Percentiles rank a stretch among this genome's conserved stretches.
phyloP scores from a whole-genome alignment of 2,888 invertebrate genomes.

The Opisthograptis luteolata region DNA sequence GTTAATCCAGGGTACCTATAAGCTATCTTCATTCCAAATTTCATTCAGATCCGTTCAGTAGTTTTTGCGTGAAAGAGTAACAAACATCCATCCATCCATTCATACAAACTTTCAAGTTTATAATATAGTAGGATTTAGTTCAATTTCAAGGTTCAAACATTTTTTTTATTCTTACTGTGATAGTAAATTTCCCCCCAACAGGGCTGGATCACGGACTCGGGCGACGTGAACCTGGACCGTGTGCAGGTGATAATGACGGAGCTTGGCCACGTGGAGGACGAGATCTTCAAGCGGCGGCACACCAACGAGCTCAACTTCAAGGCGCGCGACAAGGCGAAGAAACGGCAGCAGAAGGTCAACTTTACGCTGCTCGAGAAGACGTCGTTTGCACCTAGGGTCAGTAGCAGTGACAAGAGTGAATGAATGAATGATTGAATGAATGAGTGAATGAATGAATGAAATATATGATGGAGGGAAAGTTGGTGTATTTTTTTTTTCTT shows the following conservation, averaged over 20 bases:
- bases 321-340: conserved; percentile 90
- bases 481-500: too few relatives aligned
- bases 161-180: too few relatives aligned
- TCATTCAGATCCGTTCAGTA: too few relatives aligned
- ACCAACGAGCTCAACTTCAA: conserved; percentile 93
- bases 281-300: conserved; percentile 97
- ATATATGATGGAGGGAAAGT: too few relatives aligned
- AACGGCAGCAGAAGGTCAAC: conserved; percentile 86
- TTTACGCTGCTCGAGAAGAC: conserved; percentile 88
- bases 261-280: conserved; percentile 97
- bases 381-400: conserved; percentile 91
- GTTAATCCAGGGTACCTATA: too few relatives aligned
- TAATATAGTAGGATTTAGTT: too few relatives aligned
- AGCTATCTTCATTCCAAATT: too few relatives aligned
- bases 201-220: conserved; percentile 98
- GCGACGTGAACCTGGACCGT: conserved; percentile 95
- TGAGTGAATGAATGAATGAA: too few relatives aligned
- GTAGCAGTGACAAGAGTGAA: neutral
- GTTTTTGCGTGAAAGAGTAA: too few relatives aligned
- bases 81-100: too few relatives aligned
- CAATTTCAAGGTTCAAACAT: too few relatives aligned
- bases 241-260: conserved; percentile 98
- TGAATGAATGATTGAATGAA: neutral
- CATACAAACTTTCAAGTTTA: too few relatives aligned
- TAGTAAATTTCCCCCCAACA: conserved; percentile 69